phyloP scores from a whole-genome alignment of 2,888 invertebrate genomes.

The Sarcophaga subvicina region DNA sequence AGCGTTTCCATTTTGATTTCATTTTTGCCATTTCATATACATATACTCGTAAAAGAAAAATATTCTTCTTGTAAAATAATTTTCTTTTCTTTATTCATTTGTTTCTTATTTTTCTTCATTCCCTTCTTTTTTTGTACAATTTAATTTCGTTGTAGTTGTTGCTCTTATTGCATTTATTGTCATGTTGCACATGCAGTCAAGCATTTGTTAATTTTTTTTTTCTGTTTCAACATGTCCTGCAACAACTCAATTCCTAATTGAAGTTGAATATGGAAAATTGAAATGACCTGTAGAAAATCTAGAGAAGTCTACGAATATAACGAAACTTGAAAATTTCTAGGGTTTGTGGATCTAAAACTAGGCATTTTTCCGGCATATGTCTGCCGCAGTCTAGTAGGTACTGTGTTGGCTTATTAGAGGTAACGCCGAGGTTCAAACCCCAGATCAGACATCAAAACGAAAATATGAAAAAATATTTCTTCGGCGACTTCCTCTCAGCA shows the following conservation, averaged over 20 bases:
- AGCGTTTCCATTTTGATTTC: constrained; percentile 60
- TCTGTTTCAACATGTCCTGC: constrained; percentile 33
- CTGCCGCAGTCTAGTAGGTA: too few species aligned
- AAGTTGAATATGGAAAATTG: constrained; percentile 36
- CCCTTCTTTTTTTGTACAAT: constrained; percentile 39
- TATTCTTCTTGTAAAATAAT: too few species aligned
- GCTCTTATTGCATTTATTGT: constrained; percentile 35
- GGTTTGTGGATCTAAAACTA: neutral
- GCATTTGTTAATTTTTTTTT: constrained; percentile 42
- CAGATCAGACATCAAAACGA: too few species aligned
- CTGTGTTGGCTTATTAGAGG: too few species aligned
- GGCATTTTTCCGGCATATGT: too few species aligned
- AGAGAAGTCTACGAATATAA: neutral
- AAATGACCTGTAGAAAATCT: constrained; percentile 40
- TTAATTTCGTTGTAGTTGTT: constrained; percentile 46
- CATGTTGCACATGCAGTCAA: constrained; percentile 61
- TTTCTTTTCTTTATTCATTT: neutral
- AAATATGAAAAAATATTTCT: too few species aligned
- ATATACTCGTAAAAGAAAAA: neutral
- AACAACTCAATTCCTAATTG: constrained; percentile 61
- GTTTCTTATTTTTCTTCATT: constrained; percentile 15
- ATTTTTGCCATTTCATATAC: constrained; percentile 27
- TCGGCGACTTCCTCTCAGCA: too few species aligned
- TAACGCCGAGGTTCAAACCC: too few species aligned
- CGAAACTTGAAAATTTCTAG: too few species aligned